Evolutionary conservation across 2,888 invertebrate genomes (phyloP).

Genomic region (Drosophila birchii): DNA sequence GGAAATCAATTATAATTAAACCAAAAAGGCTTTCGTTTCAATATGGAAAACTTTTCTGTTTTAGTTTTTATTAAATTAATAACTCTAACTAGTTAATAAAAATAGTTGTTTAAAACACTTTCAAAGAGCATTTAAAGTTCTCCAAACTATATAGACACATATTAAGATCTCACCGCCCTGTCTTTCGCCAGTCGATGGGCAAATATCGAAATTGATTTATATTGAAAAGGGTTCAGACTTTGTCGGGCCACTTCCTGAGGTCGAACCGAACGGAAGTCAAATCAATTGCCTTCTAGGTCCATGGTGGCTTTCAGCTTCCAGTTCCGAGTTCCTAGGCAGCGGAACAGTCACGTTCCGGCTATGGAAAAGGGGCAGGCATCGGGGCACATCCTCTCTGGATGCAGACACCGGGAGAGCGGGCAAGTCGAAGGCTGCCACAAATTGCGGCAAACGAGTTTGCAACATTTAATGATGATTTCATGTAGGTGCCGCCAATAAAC

Average conservation of each 20-base stretch:
- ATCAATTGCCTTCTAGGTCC: slow-evolving; percentile 62
- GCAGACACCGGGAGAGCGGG: neutral
- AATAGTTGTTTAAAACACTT: too few relatives aligned
- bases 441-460: slow-evolving; percentile 75
- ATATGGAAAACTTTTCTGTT: too few relatives aligned
- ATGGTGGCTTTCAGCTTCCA: neutral
- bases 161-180: slow-evolving; percentile 11
- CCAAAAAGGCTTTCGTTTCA: too few relatives aligned
- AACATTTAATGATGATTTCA: slow-evolving; percentile 74
- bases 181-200: slow-evolving; percentile 59
- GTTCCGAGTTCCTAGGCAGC: slow-evolving; percentile 27
- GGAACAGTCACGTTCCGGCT: slow-evolving; percentile 51
- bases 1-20: too few relatives aligned
- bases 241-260: slow-evolving; percentile 70
- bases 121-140: neutral
- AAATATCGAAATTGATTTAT: slow-evolving; percentile 81
- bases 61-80: too few relatives aligned
- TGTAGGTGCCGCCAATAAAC: slow-evolving; percentile 80
- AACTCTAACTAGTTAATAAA: too few relatives aligned
- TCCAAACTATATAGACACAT: too few relatives aligned
- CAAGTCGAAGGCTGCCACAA: slow-evolving; percentile 63
- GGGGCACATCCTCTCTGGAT: slow-evolving; percentile 27
- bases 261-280: slow-evolving; percentile 67
- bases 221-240: slow-evolving; percentile 76
- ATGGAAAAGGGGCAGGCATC: slow-evolving; percentile 18